phyloP scores from a whole-genome alignment of 2,888 invertebrate species.

The Synanthedon andrenaeformis region DNA sequence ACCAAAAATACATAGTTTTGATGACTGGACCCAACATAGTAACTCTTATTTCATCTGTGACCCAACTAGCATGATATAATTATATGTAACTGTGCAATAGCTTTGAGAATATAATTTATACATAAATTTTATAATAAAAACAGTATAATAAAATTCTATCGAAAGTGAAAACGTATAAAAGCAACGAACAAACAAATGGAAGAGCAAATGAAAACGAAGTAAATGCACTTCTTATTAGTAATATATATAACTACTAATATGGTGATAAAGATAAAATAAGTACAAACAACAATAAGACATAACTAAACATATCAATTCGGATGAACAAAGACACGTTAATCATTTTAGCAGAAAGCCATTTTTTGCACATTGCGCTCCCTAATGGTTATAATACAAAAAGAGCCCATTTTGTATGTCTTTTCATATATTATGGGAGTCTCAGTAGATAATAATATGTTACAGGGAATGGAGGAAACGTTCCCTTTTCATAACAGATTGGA shows the following conservation, averaged over 20 bases:
- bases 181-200: too few species aligned
- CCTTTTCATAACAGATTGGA: constrained; percentile 38
- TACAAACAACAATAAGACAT: neutral
- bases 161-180: too few species aligned
- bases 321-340: constrained; percentile 2
- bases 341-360: constrained; percentile 8
- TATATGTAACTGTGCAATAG: too few species aligned
- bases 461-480: constrained; percentile 24
- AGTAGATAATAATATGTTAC: constrained; percentile 38
- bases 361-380: constrained; percentile 5
- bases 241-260: neutral
- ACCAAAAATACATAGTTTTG: too few species aligned
- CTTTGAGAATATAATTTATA: too few species aligned
- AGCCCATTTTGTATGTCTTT: constrained; percentile 13
- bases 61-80: too few species aligned
- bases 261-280: neutral
- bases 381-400: constrained; percentile 9
- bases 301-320: neutral
- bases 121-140: too few species aligned
- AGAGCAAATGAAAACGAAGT: too few species aligned
- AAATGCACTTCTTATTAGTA: neutral
- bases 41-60: too few species aligned
- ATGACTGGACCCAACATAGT: too few species aligned
- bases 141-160: too few species aligned
- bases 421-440: constrained; percentile 19